Percentiles rank a stretch among this genome's conserved stretches.
Evolutionary conservation across 2,888 invertebrate species (phyloP).

Genomic region (Agrochola circellaris): DNA sequence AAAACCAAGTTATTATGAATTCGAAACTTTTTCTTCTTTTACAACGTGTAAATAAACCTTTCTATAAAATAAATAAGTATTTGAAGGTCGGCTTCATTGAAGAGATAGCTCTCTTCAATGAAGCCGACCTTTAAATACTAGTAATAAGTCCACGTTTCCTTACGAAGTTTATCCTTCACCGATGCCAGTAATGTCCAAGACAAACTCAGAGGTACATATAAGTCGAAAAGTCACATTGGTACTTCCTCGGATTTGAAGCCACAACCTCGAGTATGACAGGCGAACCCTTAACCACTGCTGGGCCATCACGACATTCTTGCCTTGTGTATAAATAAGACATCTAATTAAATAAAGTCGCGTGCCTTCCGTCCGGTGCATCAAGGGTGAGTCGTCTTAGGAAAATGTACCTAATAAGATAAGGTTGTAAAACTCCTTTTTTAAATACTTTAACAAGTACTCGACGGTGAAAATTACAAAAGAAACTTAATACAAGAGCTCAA

Average conservation of each 20-base stretch:
- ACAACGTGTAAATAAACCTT: conserved; percentile 2
- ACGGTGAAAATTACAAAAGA: background rate
- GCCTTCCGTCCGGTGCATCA: background rate
- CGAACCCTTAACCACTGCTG: background rate
- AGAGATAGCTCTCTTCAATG: too few species aligned
- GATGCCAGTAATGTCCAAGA: background rate
- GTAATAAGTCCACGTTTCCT: background rate
- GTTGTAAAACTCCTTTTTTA: background rate
- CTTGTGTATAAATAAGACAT: background rate
- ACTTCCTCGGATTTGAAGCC: background rate
- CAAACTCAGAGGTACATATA: background rate
- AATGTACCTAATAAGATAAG: background rate
- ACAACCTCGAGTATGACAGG: background rate
- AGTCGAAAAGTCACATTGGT: background rate
- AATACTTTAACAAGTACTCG: background rate
- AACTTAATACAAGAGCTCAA: background rate
- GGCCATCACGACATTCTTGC: background rate
- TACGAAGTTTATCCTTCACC: background rate
- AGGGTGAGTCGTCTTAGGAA: background rate
- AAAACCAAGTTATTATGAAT: conserved; percentile 5
- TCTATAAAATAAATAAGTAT: conserved; percentile 17
- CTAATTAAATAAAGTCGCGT: background rate
- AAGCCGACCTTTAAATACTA: too few species aligned
- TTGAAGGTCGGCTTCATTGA: conserved; percentile 9
- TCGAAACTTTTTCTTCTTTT: background rate